phyloP scores from a whole-genome alignment of 2,797 vertebrate species.

The Gambusia yucatana region DNA sequence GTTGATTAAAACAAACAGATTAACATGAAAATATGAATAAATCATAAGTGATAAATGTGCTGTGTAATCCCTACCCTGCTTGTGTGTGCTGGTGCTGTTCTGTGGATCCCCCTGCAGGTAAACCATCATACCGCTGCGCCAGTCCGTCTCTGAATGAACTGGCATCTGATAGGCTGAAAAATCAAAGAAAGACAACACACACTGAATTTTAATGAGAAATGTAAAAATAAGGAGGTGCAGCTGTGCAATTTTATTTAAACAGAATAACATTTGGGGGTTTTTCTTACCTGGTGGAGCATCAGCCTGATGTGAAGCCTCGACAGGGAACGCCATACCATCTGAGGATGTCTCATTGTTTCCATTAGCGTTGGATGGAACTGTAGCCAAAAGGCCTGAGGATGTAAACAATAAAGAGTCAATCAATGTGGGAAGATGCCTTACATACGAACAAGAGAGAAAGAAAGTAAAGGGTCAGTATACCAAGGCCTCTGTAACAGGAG shows the following conservation, averaged over 20 bases:
- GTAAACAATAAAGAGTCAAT: conserved; percentile 1
- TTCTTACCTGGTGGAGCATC: conserved; percentile 79
- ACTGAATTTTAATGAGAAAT: background rate
- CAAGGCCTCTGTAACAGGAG: conserved; percentile 89
- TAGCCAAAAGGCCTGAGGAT: conserved; percentile 89
- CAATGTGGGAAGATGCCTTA: no score
- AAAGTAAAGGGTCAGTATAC: conserved; percentile 68
- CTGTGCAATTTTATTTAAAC: background rate
- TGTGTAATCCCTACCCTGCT: conserved; percentile 64
- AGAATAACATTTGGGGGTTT: background rate
- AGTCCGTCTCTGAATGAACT: conserved; percentile 70
- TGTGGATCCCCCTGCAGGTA: conserved; percentile 74
- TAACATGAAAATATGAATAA: background rate
- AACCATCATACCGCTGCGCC: conserved; percentile 75
- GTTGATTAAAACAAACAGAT: background rate
- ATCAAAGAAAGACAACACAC: background rate
- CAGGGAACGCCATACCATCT: conserved; percentile 83
- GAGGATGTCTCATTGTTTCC: conserved; percentile 68
- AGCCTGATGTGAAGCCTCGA: conserved; percentile 78
- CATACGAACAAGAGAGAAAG: background rate
- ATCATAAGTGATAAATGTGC: background rate
- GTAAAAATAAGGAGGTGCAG: background rate
- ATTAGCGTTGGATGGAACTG: conserved; percentile 89
- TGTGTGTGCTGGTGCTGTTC: conserved; percentile 49
- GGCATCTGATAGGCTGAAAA: conserved; percentile 73